A percentile compares a stretch with the other conserved stretches of the same genome.
phyloP scores from a whole-genome alignment of 2,113 vertebrate species.

The Bothrops jararaca region DNA sequence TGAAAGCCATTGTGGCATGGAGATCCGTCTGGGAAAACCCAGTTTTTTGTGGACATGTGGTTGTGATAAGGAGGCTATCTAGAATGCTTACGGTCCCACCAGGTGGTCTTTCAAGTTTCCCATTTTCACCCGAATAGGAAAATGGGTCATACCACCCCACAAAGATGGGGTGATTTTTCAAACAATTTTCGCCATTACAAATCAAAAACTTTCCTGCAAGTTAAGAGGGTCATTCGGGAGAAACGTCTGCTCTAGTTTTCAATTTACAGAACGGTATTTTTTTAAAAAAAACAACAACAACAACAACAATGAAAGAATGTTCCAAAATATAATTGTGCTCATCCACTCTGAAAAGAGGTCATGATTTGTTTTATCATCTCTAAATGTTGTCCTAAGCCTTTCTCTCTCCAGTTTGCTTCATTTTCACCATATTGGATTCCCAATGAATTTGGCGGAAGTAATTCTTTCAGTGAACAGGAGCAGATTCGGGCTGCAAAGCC shows the following conservation, averaged over 20 bases:
- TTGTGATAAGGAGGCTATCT: background rate
- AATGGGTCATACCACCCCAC: background rate
- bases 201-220: background rate
- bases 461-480: background rate
- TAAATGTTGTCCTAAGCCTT: no score
- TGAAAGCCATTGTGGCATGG: rapidly evolving
- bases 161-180: background rate
- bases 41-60: background rate
- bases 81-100: background rate
- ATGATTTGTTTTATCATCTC: background rate
- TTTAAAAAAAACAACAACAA: background rate
- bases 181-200: background rate
- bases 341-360: background rate
- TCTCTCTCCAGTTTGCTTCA: background rate
- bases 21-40: background rate
- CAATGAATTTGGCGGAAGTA: background rate
- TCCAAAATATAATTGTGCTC: background rate
- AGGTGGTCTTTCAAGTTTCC: background rate
- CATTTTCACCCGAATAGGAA: background rate
- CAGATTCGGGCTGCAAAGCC: background rate
- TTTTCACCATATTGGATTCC: no score
- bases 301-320: background rate
- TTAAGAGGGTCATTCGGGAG: background rate
- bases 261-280: background rate
- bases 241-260: background rate